Percentiles rank a stretch among this genome's conserved stretches.
Conservation (phyloP, 2,888 invertebrate species). For the Malthinus flaveolus region DNA sequence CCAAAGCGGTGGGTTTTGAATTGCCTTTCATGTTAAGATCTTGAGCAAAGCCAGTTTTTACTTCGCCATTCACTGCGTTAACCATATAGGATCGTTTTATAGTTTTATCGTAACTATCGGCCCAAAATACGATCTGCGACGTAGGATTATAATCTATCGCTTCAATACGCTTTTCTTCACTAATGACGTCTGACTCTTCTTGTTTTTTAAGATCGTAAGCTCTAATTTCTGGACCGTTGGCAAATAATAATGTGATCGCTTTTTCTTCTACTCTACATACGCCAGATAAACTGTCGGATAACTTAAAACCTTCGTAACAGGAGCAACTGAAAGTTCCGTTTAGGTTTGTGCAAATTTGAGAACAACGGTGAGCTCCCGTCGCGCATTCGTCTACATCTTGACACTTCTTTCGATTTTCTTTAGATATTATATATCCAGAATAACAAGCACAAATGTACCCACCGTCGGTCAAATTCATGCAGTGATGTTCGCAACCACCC, state of each 20-base stretch:
- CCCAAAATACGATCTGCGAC: slow-evolving; percentile 91
- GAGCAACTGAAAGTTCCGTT: slow-evolving; percentile 89
- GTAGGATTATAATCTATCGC: slow-evolving; percentile 88
- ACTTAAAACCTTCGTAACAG: slow-evolving; percentile 80
- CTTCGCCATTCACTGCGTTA: slow-evolving; percentile 74
- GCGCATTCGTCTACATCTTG: slow-evolving; percentile 90
- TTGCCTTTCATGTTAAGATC: slow-evolving; percentile 83
- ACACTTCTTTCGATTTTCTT: slow-evolving; percentile 80
- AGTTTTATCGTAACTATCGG: slow-evolving; percentile 87
- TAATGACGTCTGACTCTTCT: slow-evolving; percentile 76
- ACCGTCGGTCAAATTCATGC: slow-evolving; percentile 78
- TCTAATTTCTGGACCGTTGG: slow-evolving; percentile 86
- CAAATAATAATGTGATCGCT: slow-evolving; percentile 71
- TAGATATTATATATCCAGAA: slow-evolving; percentile 81
- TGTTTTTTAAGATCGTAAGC: slow-evolving; percentile 66
- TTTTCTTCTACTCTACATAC: slow-evolving; percentile 75
- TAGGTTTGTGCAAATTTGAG: slow-evolving; percentile 89
- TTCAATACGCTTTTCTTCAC: slow-evolving; percentile 85
- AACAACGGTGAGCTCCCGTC: slow-evolving; percentile 83
- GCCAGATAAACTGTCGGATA: slow-evolving; percentile 77
- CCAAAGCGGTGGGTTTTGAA: slow-evolving; percentile 84
- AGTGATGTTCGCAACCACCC: slow-evolving; percentile 92
- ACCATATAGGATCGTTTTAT: slow-evolving; percentile 92
- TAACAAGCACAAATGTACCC: slow-evolving; percentile 93
- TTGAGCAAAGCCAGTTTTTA: slow-evolving; percentile 82